phyloP scores from a whole-genome alignment of 92 coral and sea anemone species.

The Scolanthus callimorphus region DNA sequence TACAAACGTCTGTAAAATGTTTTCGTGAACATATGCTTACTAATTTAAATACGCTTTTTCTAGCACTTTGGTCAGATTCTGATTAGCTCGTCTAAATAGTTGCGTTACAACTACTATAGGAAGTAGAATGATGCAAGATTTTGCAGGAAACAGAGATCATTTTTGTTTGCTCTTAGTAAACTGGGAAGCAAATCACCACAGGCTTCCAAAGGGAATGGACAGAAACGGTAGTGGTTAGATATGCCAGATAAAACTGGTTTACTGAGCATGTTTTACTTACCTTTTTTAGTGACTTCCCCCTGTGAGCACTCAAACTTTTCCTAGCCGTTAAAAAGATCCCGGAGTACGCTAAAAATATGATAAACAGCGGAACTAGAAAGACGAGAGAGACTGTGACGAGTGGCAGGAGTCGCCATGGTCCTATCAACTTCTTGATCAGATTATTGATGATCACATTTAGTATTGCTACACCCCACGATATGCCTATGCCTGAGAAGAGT shows the following conservation, averaged over 20 bases:
- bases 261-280: slow-evolving; percentile 5
- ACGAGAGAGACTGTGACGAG: slow-evolving; percentile 43
- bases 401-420: slow-evolving; percentile 36
- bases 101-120: too few relatives aligned
- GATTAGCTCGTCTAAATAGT: too few relatives aligned
- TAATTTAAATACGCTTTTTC: too few relatives aligned
- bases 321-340: slow-evolving; percentile 65
- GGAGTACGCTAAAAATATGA: slow-evolving; percentile 60
- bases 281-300: slow-evolving; percentile 55
- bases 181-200: too few relatives aligned
- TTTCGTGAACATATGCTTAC: too few relatives aligned
- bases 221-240: too few relatives aligned
- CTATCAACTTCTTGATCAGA: slow-evolving; percentile 14
- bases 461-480: slow-evolving; percentile 66
- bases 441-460: slow-evolving; percentile 36
- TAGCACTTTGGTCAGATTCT: too few relatives aligned
- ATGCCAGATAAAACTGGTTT: too few relatives aligned
- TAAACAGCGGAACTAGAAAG: slow-evolving; percentile 53
- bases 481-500: slow-evolving; percentile 46
- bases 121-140: too few relatives aligned
- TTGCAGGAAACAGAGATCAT: too few relatives aligned
- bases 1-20: too few relatives aligned
- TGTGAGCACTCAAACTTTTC: slow-evolving; percentile 55
- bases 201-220: neutral
- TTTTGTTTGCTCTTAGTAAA: too few relatives aligned